Base-by-base conservation (phyloP, 2,797 vertebrate species). In the Lacerta bilineata region DNA sequence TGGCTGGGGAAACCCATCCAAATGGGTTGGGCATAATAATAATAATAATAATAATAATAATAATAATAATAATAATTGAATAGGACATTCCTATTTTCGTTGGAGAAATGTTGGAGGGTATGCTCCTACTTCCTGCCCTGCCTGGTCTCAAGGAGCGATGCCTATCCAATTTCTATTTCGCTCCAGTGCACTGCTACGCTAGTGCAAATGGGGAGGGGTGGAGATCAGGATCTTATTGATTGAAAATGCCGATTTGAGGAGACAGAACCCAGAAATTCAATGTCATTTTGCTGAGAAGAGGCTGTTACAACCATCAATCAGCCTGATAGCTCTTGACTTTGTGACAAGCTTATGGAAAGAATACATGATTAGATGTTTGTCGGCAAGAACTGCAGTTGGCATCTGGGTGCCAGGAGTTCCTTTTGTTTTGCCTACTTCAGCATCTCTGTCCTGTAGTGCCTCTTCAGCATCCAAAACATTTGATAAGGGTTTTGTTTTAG, bases 111-210 rank as follows among this genome's bases (percentile, higher is more conserved):
- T 55, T 55, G 50, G 50, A 55, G 3, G 50, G 3, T 61, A 18
- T 61, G 59, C 5, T 64, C 27, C 50, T n/a, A 11, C 9, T 39
- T 25, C 64, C 75, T 3, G 17, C 11, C 17, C 4, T 83, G 10
- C 89, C 83, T 86, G 90, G 90, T 92, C 91, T 93, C 91, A 92
- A 91, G 90, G 91, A 94, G 80, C 85, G 78, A 90, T 46, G 46
- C 80, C 72, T 90, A 94, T 94, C 94, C 91, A 91, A 91, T 92
- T 91, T 94, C 88, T 74, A 86, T 89, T 84, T 92, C 87, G 91
- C 94, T 91, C 0, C 71, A 75, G 50, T 0, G 0, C 89, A 80
- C 11, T 74, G 75, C 90, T 84, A 87, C 5, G 0, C 75, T 83
- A 85, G 78, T 88, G 90, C 88, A 92, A 92, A 94, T 23, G 36